These are phyloP conservation scores for Sclerurus mexicanus DNA, from an alignment of 2,113 vertebrate genomes.

Conservation along the genomic window DNA sequence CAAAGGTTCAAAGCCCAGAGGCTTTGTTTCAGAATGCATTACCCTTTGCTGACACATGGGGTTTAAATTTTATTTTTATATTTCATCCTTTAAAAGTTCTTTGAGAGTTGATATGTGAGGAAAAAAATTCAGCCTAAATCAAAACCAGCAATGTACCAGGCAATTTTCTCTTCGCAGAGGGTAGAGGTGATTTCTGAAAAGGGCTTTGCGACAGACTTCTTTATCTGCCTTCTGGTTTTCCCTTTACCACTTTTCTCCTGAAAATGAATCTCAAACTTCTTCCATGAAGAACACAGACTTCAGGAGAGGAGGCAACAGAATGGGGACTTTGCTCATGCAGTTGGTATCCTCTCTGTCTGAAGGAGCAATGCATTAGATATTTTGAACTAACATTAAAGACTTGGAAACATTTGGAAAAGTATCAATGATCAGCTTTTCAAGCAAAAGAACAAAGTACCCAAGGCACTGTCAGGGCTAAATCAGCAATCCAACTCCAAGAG, in stretches of 20 bases:
- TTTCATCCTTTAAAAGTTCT: neutral
- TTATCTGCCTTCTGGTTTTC: neutral
- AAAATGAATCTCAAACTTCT: neutral
- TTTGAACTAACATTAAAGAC: conserved; percentile 1
- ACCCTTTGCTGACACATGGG: neutral
- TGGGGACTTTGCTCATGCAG: neutral
- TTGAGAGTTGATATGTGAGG: neutral
- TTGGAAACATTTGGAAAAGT: conserved; percentile 14
- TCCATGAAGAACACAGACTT: neutral
- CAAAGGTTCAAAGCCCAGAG: neutral
- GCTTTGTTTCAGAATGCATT: neutral
- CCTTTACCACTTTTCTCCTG: neutral
- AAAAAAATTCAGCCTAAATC: neutral
- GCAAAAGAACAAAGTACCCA: neutral
- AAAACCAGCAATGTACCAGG: neutral
- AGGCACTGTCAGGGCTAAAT: conserved; percentile 11
- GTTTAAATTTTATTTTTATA: neutral
- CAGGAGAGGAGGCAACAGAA: neutral
- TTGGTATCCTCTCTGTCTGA: neutral
- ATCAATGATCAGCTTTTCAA: conserved; percentile 10
- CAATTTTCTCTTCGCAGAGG: neutral
- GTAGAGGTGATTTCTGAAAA: neutral
- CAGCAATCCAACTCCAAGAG: neutral
- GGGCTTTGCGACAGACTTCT: neutral
- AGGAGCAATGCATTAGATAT: neutral